These are phyloP conservation scores for Sylvilagus floridanus DNA, from an alignment of 2,797 vertebrate species.

Conservation along the genomic window DNA sequence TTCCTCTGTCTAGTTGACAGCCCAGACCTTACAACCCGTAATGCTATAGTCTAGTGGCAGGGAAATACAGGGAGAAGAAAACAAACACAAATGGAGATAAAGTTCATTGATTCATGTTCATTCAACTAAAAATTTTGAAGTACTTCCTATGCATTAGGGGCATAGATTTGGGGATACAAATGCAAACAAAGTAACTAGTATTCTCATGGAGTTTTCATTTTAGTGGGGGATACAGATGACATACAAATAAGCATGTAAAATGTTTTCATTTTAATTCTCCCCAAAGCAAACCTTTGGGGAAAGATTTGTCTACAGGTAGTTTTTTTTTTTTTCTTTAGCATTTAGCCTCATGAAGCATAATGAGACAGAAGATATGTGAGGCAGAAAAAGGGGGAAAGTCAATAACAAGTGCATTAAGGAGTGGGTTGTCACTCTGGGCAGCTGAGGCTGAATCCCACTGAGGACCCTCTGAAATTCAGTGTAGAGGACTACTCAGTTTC, in stretches of 20 bases:
- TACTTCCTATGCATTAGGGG: background rate
- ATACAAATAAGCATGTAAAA: background rate
- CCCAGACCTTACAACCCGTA: background rate
- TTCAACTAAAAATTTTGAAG: constrained; percentile 1
- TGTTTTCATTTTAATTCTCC: background rate
- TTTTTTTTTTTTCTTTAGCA: background rate
- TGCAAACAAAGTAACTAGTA: background rate
- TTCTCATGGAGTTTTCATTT: background rate
- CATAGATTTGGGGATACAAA: background rate
- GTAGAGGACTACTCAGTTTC: background rate
- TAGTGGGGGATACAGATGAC: background rate
- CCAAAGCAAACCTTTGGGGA: background rate
- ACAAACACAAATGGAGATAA: background rate
- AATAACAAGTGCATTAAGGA: background rate
- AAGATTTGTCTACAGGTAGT: background rate
- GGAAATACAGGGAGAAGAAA: background rate
- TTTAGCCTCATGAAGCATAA: background rate
- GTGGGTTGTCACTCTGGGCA: background rate
- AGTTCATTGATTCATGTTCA: constrained; percentile 33
- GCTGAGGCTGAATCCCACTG: background rate
- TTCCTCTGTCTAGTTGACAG: background rate
- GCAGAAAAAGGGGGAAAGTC: background rate
- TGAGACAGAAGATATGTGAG: background rate
- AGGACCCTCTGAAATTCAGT: background rate
- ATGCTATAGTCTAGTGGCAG: background rate